A percentile compares a stretch with the other conserved stretches of the same genome.
Evolutionary conservation across 2,113 vertebrate species (phyloP).

Genomic region (Poicephalus meyeri): DNA sequence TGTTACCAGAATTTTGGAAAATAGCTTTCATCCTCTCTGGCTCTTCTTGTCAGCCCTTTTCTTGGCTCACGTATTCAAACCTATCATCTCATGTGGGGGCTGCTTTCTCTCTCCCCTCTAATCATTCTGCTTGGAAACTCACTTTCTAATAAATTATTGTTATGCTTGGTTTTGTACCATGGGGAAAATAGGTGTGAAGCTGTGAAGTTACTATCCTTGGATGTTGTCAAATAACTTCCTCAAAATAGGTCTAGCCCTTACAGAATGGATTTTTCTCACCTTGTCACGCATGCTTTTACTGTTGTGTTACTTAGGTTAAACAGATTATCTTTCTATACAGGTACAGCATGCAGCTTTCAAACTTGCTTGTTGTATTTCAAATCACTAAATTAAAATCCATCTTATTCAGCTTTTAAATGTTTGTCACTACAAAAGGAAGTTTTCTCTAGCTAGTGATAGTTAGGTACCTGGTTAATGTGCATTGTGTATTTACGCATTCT

Average conservation of each 20-base stretch:
- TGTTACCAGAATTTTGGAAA: not conserved
- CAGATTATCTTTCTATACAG: not conserved
- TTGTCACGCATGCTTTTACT: not conserved
- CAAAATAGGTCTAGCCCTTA: not conserved
- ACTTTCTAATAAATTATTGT: not conserved
- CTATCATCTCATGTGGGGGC: not conserved
- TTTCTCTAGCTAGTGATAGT: not conserved
- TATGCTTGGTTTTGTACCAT: not conserved
- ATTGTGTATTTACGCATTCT: not conserved
- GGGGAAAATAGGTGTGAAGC: not conserved
- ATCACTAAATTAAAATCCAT: not conserved
- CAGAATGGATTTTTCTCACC: not conserved
- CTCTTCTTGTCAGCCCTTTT: not conserved
- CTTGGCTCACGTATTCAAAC: not conserved
- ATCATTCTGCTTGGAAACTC: not conserved
- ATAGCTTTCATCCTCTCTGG: not conserved
- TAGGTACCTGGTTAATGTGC: slow-evolving; percentile 11
- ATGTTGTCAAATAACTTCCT: not conserved
- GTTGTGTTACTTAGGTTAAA: not conserved
- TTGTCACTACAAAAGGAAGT: not conserved
- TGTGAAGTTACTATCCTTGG: not conserved
- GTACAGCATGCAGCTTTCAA: not conserved
- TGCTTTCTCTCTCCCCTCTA: not conserved
- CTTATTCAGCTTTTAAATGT: not conserved
- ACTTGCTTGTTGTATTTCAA: not conserved